Base-by-base conservation (phyloP, 2,797 vertebrate species). In the Sebastes steindachneri region DNA sequence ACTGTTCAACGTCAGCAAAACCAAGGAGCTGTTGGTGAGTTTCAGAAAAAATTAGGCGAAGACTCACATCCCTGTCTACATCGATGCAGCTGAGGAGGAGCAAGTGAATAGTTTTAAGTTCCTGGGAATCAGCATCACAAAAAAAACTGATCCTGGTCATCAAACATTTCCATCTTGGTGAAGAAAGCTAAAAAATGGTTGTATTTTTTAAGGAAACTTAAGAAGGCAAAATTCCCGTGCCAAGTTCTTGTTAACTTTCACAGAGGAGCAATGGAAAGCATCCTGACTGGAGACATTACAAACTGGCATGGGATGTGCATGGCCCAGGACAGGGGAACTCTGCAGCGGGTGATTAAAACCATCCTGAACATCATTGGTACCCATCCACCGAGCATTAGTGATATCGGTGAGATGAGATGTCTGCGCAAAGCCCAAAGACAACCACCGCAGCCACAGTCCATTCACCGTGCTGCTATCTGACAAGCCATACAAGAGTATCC, bases 151-250 rank as follows among this genome's bases (percentile, higher is more conserved):
- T 48, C 41, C 11, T 17, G 17, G 0, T 19, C 7, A 48, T 0
- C 0, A 48, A 48, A 48, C 1, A 48, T 48, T 0, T 48, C 48
- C 48, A 51, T 51, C 19, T 0, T 51, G 7, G 8, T 51, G 17
- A 51, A 51, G 0, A 51, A 51, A 53, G 0, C 19, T 10, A 0
- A 45, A 45, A 45, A 48, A 19, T 17, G 15, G 15, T 0, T 19
- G 7, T 48, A 8, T 17, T 48, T 48, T 48, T 48, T 48, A 45
- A 48, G 41, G 41, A 21, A 53, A 2, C n/a, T 53, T 53, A n/a
- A 53, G 19, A 53, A n/a, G n/a, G 21, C 53, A 11, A 51, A 51
- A 51, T n/a, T 51, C 48, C 48, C 8, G 0, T 51, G 48, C 48
- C 19, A 51, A n/a, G 3, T 51, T 51, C 21, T 10, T 53, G n/a